phyloP scores from a whole-genome alignment of 1,140 invertebrate species.

The Camponotus pennsylvanicus region DNA sequence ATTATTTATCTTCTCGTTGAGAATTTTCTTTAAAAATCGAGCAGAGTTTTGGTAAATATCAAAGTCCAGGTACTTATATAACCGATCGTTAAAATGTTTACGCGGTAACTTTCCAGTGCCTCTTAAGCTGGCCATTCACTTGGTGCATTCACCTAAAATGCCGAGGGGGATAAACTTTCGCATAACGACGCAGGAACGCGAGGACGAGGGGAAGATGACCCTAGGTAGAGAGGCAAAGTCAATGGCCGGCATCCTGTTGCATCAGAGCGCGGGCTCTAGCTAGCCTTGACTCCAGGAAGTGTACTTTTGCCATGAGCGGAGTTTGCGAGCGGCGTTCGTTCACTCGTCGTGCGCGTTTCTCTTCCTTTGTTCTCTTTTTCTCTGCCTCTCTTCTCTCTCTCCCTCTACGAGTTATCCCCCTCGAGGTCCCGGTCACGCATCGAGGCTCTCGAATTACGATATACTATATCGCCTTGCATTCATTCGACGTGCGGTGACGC shows the following conservation, averaged over 20 bases:
- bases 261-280: conserved; percentile 74
- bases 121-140: conserved; percentile 33
- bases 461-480: conserved; percentile 47
- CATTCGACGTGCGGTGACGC: conserved; percentile 24
- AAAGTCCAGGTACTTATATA: neutral
- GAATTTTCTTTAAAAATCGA: neutral
- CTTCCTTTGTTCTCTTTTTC: conserved; percentile 61
- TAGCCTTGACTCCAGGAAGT: conserved; percentile 83
- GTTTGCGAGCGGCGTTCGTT: conserved; percentile 80
- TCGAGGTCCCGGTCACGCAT: conserved; percentile 36
- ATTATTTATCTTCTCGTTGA: neutral
- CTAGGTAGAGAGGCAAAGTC: conserved; percentile 65
- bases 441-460: conserved; percentile 39
- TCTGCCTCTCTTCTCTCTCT: conserved; percentile 64
- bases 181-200: conserved; percentile 34
- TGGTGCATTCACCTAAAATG: conserved; percentile 32
- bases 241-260: conserved; percentile 84
- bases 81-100: conserved; percentile 6
- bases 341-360: conserved; percentile 66
- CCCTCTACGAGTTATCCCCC: conserved; percentile 61
- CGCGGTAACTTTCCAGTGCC: neutral
- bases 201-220: conserved; percentile 54
- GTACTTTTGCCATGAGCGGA: conserved; percentile 71
- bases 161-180: conserved; percentile 21
- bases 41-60: neutral